Conservation (phyloP, 2,113 vertebrate species). For the Procapra przewalskii region DNA sequence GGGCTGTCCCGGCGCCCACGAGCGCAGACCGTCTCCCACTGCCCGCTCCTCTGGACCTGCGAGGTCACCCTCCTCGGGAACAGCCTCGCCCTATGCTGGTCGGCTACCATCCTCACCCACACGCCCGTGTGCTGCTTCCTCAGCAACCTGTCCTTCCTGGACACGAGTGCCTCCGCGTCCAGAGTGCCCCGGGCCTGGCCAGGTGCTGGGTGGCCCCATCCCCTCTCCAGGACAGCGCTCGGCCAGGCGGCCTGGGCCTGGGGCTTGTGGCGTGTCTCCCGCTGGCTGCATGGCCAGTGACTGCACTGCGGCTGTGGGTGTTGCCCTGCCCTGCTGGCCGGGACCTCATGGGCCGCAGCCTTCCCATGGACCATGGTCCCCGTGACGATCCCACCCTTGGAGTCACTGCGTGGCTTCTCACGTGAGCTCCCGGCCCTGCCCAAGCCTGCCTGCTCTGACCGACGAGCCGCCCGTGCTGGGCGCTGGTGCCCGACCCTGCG, state of each 20-base stretch:
- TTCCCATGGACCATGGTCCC: background rate
- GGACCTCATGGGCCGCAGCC: background rate
- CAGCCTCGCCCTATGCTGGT: background rate
- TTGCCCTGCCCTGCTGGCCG: background rate
- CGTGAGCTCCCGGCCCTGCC: background rate
- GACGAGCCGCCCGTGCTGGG: background rate
- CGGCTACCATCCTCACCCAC: background rate
- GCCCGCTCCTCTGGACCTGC: background rate
- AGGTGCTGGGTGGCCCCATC: background rate
- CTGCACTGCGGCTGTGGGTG: background rate
- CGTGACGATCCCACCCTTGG: background rate
- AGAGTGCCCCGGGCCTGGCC: background rate
- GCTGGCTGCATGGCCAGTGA: background rate
- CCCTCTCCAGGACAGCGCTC: background rate
- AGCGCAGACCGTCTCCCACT: background rate
- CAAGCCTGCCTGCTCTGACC: constrained; percentile 2
- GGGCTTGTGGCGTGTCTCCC: background rate
- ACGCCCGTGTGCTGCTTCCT: background rate
- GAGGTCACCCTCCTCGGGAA: background rate
- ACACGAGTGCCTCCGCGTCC: background rate
- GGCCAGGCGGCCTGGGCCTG: background rate
- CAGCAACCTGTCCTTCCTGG: background rate
- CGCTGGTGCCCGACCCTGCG: background rate
- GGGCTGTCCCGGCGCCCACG: background rate
- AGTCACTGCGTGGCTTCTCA: background rate